Evolutionary conservation across 2,113 vertebrate species (phyloP), one percentile per base, ranked within the genome.

Genomic region (Aspidoscelis tigris): DNA sequence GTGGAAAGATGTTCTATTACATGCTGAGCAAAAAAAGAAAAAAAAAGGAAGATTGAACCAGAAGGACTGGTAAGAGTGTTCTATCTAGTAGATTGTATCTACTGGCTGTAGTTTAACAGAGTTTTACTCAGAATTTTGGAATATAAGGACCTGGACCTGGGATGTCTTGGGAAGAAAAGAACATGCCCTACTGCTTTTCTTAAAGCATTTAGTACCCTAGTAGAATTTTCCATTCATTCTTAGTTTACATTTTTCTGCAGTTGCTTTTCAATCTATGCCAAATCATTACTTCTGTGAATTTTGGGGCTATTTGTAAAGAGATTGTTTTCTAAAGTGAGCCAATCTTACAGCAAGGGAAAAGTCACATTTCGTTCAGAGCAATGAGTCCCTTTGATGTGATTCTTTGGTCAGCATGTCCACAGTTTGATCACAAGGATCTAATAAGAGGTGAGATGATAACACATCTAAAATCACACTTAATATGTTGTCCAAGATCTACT

Each of bases 401-500:
- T 73, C 84, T 41, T 78, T 84, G 85, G 86, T 85, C 80, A 87
- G 73, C 80, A 79, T 84, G 64, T 90, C 26, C 64, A 72, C 78
- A 76, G 58, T 88, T 84, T 75, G 80, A 88, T 77, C 84, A 22
- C 79, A 8, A 81, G 75, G 53, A 33, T 78, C 90, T 92, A 88
- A 88, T 88, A 5, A 0, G 89, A 84, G 82, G 90, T 70, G 87
- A 86, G 72, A 90, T 87, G 90, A 41, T 41, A 92, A 81, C 91
- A 91, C 90, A 81, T 53, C 87, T 71, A 88, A 91, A 84, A 80
- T 82, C 22, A 44, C 80, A 92, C 87, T 4, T 78, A 44, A 88
- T 58, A 24, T 91, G 41, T 2, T 41, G 53, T 89, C 91, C 93
- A 94, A 91, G 70, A 72, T 87, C 89, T 91, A 86, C 90, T 92